Evolutionary conservation across 2,888 invertebrate species (phyloP).

Genomic region (Conistra vaccinii): DNA sequence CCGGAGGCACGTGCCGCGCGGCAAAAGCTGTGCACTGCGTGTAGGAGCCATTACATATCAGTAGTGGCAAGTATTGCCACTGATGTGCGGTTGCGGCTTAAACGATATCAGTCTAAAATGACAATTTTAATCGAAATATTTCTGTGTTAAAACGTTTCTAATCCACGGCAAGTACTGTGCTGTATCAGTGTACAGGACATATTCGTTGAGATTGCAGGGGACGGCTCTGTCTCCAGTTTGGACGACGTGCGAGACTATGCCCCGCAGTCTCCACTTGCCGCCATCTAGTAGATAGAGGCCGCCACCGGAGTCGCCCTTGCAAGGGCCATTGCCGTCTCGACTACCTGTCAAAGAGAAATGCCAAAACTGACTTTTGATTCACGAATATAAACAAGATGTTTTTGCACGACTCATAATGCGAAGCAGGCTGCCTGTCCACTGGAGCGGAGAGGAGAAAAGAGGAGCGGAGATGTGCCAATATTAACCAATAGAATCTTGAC

Average conservation of each 20-base stretch:
- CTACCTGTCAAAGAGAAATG: slow-evolving; percentile 78
- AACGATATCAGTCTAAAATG: too few species aligned
- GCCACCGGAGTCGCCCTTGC: slow-evolving; percentile 91
- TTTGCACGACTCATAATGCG: too few species aligned
- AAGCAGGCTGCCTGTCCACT: too few species aligned
- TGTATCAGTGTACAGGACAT: slow-evolving; percentile 92
- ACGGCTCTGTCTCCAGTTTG: slow-evolving; percentile 75
- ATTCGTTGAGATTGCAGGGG: slow-evolving; percentile 91
- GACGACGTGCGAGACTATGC: slow-evolving; percentile 86
- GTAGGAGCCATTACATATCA: too few species aligned
- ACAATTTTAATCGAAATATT: too few species aligned
- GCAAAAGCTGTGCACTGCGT: too few species aligned
- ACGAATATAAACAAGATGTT: neutral
- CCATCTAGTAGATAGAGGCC: slow-evolving; percentile 85
- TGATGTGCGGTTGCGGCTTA: too few species aligned
- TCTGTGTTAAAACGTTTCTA: slow-evolving; percentile 58
- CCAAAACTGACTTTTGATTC: neutral
- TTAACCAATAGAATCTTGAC: too few species aligned
- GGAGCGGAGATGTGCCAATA: too few species aligned
- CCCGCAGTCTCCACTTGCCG: slow-evolving; percentile 84
- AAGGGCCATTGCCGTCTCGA: slow-evolving; percentile 88
- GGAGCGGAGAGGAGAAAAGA: too few species aligned
- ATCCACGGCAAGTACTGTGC: slow-evolving; percentile 91
- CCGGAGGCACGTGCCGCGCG: too few species aligned
- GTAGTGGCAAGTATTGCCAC: too few species aligned